Conservation (phyloP, 2,113 vertebrate species). For the Macaca nemestrina region DNA sequence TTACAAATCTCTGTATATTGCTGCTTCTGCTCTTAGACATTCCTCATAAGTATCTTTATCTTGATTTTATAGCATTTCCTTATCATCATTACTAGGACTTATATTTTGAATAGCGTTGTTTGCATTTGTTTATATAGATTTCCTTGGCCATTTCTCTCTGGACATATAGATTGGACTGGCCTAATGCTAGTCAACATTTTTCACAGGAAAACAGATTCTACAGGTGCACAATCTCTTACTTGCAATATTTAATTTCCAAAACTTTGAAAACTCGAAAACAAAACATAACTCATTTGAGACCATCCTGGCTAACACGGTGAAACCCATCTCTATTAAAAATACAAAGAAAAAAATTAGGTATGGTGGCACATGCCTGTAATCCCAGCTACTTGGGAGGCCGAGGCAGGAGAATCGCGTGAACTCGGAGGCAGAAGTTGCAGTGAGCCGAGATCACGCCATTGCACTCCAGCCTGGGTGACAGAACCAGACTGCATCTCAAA, state of each 20-base stretch:
- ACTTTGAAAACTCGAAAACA: background rate
- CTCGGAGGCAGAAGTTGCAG: too few relatives aligned
- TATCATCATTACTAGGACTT: background rate
- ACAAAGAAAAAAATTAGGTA: too few relatives aligned
- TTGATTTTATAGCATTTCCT: background rate
- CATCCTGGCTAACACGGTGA: too few relatives aligned
- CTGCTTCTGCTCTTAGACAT: background rate
- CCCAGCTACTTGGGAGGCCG: too few relatives aligned
- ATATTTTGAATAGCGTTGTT: background rate
- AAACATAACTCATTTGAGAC: too few relatives aligned
- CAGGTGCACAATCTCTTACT: background rate
- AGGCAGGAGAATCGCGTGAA: too few relatives aligned
- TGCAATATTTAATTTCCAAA: background rate
- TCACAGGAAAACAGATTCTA: background rate
- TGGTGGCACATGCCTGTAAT: too few relatives aligned
- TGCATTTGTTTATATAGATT: constrained; percentile 16
- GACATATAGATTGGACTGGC: background rate
- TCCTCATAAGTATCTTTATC: background rate
- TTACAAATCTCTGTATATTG: background rate
- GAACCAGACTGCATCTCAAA: too few relatives aligned
- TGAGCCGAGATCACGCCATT: too few relatives aligned
- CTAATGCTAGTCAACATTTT: constrained; percentile 24
- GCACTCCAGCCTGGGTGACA: too few relatives aligned
- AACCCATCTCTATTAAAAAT: too few relatives aligned
- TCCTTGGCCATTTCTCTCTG: constrained; percentile 1